phyloP scores from a whole-genome alignment of 2,797 vertebrate genomes.

The Myotis myotis region DNA sequence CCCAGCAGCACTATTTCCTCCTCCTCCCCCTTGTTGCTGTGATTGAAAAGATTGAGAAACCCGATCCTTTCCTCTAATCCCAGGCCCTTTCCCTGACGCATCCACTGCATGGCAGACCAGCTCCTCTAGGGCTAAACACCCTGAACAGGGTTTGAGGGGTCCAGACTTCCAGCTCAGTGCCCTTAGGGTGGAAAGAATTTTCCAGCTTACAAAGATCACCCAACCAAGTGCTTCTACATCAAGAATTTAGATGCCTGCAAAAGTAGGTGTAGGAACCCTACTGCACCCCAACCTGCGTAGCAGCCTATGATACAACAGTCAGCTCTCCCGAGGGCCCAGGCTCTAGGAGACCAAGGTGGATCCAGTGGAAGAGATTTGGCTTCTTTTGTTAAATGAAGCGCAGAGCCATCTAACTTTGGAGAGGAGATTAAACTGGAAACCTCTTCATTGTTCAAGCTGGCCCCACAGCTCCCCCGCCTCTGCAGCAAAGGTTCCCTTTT shows the following conservation, averaged over 20 bases:
- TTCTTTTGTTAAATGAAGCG: background rate
- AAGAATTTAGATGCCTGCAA: background rate
- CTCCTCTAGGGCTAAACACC: background rate
- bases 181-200: background rate
- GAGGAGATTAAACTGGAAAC: background rate
- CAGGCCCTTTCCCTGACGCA: background rate
- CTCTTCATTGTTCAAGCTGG: too few species aligned
- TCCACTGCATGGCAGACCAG: background rate
- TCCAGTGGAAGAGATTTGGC: background rate
- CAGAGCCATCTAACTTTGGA: background rate
- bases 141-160: background rate
- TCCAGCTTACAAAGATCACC: background rate
- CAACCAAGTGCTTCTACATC: background rate
- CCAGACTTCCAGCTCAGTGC: background rate
- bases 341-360: background rate
- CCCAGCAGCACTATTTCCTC: background rate
- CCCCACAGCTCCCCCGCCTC: background rate
- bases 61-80: background rate
- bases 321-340: background rate
- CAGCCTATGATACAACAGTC: background rate
- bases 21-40: background rate
- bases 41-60: background rate
- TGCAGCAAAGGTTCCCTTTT: background rate
- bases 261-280: background rate
- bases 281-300: background rate